Evolutionary conservation across 1,140 invertebrate species (phyloP).

Genomic region (Cylas formicarius): DNA sequence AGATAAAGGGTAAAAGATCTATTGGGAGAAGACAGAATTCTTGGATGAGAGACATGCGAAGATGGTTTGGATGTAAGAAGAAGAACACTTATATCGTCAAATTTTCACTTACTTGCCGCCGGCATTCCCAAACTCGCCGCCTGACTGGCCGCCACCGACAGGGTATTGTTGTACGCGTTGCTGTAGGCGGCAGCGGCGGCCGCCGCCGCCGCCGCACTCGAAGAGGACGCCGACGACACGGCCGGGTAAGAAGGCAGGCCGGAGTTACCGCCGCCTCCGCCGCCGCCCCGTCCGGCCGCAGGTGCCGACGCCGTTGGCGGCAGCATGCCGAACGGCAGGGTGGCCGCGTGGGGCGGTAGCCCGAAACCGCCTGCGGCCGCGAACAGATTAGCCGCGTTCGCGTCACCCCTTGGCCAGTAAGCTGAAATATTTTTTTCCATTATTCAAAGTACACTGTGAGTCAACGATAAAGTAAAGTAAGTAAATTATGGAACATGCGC

Average conservation of each 20-base stretch:
- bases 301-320: slow-evolving; percentile 27
- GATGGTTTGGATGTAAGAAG: too few relatives aligned
- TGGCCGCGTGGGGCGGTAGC: slow-evolving; percentile 47
- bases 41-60: too few relatives aligned
- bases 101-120: slow-evolving; percentile 51
- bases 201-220: slow-evolving; percentile 41
- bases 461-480: too few relatives aligned
- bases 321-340: slow-evolving; percentile 38
- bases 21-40: too few relatives aligned
- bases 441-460: background rate
- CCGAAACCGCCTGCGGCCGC: slow-evolving; percentile 50
- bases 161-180: slow-evolving; percentile 60
- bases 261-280: slow-evolving; percentile 18
- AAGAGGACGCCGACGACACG: slow-evolving; percentile 38
- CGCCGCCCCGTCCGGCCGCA: slow-evolving; percentile 8
- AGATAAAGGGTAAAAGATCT: too few relatives aligned
- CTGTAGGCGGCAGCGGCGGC: slow-evolving; percentile 44
- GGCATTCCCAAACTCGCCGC: slow-evolving; percentile 66
- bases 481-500: slow-evolving; percentile 18
- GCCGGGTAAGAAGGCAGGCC: slow-evolving; percentile 45
- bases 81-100: too few relatives aligned
- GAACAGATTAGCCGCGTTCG: slow-evolving; percentile 44
- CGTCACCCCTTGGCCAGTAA: slow-evolving; percentile 55
- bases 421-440: slow-evolving; percentile 53
- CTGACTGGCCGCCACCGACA: slow-evolving; percentile 72